phyloP scores from a whole-genome alignment of 1,140 invertebrate species.

The Bombus vancouverensis region DNA sequence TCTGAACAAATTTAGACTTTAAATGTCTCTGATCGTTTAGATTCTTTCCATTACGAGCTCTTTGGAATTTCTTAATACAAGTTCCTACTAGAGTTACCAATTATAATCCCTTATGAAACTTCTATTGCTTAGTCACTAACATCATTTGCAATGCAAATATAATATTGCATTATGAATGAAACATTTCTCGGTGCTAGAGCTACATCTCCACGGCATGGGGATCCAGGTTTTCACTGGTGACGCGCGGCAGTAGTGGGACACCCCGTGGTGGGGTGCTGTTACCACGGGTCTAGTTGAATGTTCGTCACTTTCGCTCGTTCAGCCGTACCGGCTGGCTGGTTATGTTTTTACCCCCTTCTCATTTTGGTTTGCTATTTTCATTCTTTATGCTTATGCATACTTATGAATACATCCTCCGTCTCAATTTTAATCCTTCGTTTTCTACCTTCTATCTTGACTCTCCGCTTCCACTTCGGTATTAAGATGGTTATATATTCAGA shows the following conservation, averaged over 20 bases:
- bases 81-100: not conserved
- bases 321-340: not conserved
- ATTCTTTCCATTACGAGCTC: not conserved
- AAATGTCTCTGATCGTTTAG: not conserved
- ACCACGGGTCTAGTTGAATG: not conserved
- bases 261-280: not conserved
- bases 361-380: conserved; percentile 4
- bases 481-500: not conserved
- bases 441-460: not conserved
- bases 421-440: not conserved
- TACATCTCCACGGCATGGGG: not conserved
- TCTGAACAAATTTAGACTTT: not conserved
- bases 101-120: not conserved
- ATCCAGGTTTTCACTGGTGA: not conserved
- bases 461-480: not conserved
- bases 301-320: conserved; percentile 9
- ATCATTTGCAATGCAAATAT: not conserved
- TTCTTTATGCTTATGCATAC: not conserved
- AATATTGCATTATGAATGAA: conserved; percentile 7
- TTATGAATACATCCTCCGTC: not conserved
- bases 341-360: not conserved
- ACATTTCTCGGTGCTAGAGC: not conserved
- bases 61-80: not conserved
- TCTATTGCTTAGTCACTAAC: not conserved
- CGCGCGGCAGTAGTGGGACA: not conserved